A percentile compares a stretch with the other conserved stretches of the same genome.
Conservation (phyloP, 2,113 vertebrate species). For the Pelodiscus sinensis region DNA sequence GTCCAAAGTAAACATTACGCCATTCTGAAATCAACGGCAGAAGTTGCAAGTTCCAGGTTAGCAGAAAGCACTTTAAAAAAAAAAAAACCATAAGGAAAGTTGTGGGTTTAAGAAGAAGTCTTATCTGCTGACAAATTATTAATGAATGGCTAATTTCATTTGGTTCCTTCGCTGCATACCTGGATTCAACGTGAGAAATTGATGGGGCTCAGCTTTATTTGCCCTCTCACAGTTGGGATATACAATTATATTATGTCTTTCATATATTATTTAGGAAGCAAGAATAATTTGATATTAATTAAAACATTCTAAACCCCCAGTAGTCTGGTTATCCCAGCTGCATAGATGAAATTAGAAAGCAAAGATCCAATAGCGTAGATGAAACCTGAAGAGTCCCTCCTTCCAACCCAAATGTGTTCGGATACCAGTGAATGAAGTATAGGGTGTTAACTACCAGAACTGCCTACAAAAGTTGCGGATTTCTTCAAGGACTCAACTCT, state of each 20-base stretch:
- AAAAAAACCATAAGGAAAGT: not conserved
- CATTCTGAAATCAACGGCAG: slow-evolving; percentile 36
- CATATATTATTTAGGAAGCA: not conserved
- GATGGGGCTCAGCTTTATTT: not conserved
- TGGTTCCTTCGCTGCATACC: not conserved
- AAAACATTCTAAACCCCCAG: not conserved
- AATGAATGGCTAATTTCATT: not conserved
- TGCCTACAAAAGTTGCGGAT: not conserved
- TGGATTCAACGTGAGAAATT: not conserved
- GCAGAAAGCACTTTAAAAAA: slow-evolving; percentile 23
- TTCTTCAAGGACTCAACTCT: not conserved
- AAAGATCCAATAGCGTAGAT: not conserved
- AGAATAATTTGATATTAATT: not conserved
- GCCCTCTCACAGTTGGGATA: not conserved
- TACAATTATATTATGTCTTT: not conserved
- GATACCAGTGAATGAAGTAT: slow-evolving; percentile 17
- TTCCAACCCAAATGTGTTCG: not conserved
- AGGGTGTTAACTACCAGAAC: rapidly evolving
- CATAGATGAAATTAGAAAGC: not conserved
- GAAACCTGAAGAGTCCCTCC: not conserved
- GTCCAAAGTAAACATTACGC: slow-evolving; percentile 33
- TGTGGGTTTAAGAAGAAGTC: not conserved
- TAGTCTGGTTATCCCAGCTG: not conserved
- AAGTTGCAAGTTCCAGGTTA: slow-evolving; percentile 23
- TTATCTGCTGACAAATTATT: not conserved